A percentile compares a stretch with the other conserved stretches of the same genome.
Conservation (phyloP, 2,888 invertebrate genomes). For the Axea sp. region DNA sequence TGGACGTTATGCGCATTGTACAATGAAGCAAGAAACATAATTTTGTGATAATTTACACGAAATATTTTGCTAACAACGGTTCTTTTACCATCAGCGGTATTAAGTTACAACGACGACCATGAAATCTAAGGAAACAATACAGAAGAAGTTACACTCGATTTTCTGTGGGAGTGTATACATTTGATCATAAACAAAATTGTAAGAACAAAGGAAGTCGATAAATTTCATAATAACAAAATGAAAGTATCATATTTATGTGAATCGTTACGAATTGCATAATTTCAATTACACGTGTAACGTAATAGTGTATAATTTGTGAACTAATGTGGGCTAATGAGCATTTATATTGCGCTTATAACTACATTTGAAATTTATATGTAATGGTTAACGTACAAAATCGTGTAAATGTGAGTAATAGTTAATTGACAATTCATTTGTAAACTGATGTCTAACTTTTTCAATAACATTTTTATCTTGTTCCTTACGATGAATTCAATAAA, state of each 20-base stretch:
- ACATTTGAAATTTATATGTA: no score
- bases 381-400: no score
- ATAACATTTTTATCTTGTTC: no score
- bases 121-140: constrained; percentile 44
- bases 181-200: constrained; percentile 45
- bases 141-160: constrained; percentile 4
- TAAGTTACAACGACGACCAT: constrained; percentile 61
- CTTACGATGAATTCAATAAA: no score
- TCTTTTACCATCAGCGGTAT: constrained; percentile 63
- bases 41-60: constrained; percentile 14
- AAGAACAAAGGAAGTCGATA: constrained; percentile 46
- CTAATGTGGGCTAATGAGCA: no score
- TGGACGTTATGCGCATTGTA: no score
- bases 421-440: no score
- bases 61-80: constrained; percentile 34
- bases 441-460: no score
- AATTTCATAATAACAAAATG: constrained; percentile 40
- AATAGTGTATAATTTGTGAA: no score
- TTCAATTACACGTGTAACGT: constrained; percentile 26
- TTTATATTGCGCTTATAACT: no score
- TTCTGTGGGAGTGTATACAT: constrained; percentile 27
- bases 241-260: constrained; percentile 39
- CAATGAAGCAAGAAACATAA: constrained; percentile 11
- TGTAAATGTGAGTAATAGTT: no score
- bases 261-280: constrained; percentile 26